A percentile compares a stretch with the other conserved stretches of the same genome.
phyloP scores from a whole-genome alignment of 2,113 vertebrate genomes.

The Chloroceryle aenea region DNA sequence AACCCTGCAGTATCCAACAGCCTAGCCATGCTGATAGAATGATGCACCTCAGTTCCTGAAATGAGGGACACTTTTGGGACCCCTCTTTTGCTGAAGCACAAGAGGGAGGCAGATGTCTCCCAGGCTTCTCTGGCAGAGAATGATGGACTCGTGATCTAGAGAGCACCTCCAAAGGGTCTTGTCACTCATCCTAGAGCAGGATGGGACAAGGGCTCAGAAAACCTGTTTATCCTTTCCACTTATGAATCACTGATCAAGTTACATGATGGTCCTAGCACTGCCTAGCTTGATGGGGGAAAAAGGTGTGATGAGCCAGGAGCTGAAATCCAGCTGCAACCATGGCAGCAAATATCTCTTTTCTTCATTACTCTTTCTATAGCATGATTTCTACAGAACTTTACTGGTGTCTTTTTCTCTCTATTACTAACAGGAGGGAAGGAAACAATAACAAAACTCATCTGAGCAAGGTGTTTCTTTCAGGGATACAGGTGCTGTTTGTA shows the following conservation, averaged over 20 bases:
- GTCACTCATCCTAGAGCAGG: background rate
- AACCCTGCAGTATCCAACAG: background rate
- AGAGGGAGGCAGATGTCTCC: background rate
- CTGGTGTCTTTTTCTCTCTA: background rate
- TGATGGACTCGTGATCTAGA: background rate
- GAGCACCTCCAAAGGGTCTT: background rate
- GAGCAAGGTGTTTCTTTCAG: conserved; percentile 1
- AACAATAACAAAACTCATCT: background rate
- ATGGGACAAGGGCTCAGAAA: background rate
- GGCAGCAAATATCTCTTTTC: background rate
- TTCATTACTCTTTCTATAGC: background rate
- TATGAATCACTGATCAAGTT: background rate
- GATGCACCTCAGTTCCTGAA: background rate
- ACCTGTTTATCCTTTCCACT: background rate
- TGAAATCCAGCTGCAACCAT: background rate
- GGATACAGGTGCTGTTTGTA: conserved; percentile 46
- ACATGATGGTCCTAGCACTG: background rate
- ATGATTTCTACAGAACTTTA: background rate
- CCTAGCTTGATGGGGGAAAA: background rate
- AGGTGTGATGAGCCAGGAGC: background rate
- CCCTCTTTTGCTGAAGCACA: background rate
- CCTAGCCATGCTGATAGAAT: background rate
- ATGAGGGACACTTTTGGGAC: background rate
- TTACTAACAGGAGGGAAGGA: background rate
- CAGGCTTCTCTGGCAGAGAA: background rate